These are phyloP conservation scores for Dryobota labecula DNA, from an alignment of 2,888 invertebrate genomes.

Conservation along the genomic window DNA sequence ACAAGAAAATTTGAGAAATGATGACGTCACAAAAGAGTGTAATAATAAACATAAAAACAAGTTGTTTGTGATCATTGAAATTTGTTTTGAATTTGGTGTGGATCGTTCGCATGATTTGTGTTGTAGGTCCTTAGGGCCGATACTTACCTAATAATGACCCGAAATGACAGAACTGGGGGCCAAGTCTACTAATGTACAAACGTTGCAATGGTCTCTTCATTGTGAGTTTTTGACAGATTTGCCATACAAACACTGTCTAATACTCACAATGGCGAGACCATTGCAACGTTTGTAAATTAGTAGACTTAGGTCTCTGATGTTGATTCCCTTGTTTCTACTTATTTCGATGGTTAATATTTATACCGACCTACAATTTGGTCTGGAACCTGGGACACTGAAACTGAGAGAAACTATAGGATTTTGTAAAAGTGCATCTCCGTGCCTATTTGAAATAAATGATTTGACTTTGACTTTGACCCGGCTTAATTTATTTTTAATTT, in stretches of 20 bases:
- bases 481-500: neutral
- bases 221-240: too few species aligned
- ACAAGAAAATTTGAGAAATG: neutral
- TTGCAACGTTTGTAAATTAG: too few species aligned
- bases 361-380: neutral
- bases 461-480: too few species aligned
- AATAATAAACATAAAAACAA: constrained; percentile 1
- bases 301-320: too few species aligned
- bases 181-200: too few species aligned
- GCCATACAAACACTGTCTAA: too few species aligned
- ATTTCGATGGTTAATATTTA: neutral
- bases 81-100: constrained; percentile 44
- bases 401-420: neutral
- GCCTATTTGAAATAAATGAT: too few species aligned
- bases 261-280: too few species aligned
- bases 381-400: neutral
- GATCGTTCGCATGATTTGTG: constrained; percentile 12
- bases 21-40: constrained; percentile 29
- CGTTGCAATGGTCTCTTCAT: too few species aligned
- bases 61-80: constrained; percentile 13
- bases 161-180: neutral
- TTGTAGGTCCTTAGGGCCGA: neutral
- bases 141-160: neutral
- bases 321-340: neutral
- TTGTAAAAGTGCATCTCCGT: neutral